Conservation (phyloP, 1,140 invertebrate species). For the Drosophila albomicans region DNA sequence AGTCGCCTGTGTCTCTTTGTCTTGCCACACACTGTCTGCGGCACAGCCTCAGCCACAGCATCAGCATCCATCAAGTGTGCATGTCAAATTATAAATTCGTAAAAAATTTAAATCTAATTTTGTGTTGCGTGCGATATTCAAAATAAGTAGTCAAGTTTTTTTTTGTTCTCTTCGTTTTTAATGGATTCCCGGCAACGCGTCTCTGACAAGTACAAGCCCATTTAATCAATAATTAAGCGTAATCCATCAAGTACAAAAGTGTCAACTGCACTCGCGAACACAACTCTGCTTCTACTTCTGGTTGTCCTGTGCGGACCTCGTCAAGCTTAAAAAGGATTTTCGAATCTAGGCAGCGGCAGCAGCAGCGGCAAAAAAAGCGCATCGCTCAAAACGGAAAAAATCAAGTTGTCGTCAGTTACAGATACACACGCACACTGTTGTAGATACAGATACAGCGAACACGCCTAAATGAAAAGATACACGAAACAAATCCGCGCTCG, state of each 20-base stretch:
- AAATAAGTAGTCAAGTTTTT: slow-evolving; percentile 42
- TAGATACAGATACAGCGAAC: slow-evolving; percentile 12
- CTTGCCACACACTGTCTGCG: background rate
- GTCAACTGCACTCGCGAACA: slow-evolving; percentile 79
- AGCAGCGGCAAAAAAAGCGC: slow-evolving; percentile 61
- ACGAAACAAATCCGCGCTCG: slow-evolving; percentile 80
- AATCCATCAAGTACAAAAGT: slow-evolving; percentile 82
- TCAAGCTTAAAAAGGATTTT: slow-evolving; percentile 74
- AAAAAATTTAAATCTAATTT: slow-evolving; percentile 79
- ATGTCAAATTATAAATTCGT: slow-evolving; percentile 76
- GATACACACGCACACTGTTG: background rate
- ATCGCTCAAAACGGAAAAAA: slow-evolving; percentile 68
- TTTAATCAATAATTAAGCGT: slow-evolving; percentile 83
- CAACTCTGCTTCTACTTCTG: background rate
- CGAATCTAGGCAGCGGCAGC: slow-evolving; percentile 10
- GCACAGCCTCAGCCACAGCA: background rate
- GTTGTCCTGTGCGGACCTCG: slow-evolving; percentile 25
- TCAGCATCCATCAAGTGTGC: slow-evolving; percentile 72
- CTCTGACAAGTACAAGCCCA: slow-evolving; percentile 79
- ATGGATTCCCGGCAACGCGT: slow-evolving; percentile 63
- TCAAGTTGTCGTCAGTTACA: slow-evolving; percentile 59
- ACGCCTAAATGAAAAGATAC: slow-evolving; percentile 41
- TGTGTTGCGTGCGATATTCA: slow-evolving; percentile 57
- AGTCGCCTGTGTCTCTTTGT: slow-evolving; percentile 9
- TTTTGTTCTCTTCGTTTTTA: slow-evolving; percentile 18